phyloP scores from a whole-genome alignment of 2,888 invertebrate genomes.

The Zaprionus obscuricornis region DNA sequence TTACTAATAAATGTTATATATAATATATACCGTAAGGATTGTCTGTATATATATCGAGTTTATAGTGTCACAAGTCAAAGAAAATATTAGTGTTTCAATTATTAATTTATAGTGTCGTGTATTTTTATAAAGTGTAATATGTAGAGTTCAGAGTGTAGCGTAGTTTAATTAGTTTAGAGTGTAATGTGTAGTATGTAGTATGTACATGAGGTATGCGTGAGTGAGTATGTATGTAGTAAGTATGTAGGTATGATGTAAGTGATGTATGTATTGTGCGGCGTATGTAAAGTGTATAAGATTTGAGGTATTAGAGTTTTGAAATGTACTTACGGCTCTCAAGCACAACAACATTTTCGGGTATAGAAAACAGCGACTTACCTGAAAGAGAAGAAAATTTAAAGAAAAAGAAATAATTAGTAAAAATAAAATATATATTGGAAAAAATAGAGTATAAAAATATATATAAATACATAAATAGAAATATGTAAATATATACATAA shows the following conservation, averaged over 20 bases:
- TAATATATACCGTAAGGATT: too few species aligned
- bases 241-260: slow-evolving; percentile 12
- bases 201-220: too few species aligned
- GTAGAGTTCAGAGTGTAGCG: too few species aligned
- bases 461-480: too few species aligned
- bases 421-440: too few species aligned
- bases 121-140: slow-evolving; percentile 30
- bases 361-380: slow-evolving; percentile 78
- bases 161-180: too few species aligned
- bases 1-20: too few species aligned
- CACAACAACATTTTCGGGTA: slow-evolving; percentile 78
- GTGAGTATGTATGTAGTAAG: background rate
- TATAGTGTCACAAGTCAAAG: too few species aligned
- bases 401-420: slow-evolving; percentile 26
- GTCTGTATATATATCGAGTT: too few species aligned
- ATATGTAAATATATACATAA: slow-evolving; percentile 8
- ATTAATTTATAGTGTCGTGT: too few species aligned
- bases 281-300: slow-evolving; percentile 23
- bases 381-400: slow-evolving; percentile 39
- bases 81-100: too few species aligned
- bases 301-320: slow-evolving; percentile 64
- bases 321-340: slow-evolving; percentile 78
- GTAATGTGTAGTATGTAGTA: slow-evolving; percentile 15
- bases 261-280: slow-evolving; percentile 20
- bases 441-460: slow-evolving; percentile 29